phyloP scores from a whole-genome alignment of 2,113 vertebrate species.

The Hyperoodon ampullatus region DNA sequence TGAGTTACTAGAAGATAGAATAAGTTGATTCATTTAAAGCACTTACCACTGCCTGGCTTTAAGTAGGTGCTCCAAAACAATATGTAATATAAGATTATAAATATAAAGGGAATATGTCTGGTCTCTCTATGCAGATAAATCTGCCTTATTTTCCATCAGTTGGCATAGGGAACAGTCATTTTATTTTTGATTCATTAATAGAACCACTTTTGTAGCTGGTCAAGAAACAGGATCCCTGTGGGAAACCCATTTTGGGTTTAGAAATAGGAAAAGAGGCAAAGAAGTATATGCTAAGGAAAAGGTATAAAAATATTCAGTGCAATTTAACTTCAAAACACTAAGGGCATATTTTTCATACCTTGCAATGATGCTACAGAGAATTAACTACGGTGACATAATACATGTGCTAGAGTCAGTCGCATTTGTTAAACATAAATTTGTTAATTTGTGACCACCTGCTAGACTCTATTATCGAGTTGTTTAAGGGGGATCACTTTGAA shows the following conservation, averaged over 20 bases:
- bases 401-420: background rate
- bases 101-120: background rate
- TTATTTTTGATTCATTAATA: background rate
- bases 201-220: background rate
- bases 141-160: background rate
- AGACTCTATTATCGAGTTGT: background rate
- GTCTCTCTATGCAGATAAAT: background rate
- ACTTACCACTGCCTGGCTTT: background rate
- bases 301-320: constrained; percentile 1
- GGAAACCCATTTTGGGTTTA: background rate
- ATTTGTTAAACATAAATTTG: background rate
- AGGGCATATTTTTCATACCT: background rate
- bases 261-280: background rate
- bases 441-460: background rate
- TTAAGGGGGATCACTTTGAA: background rate
- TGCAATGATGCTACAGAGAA: background rate
- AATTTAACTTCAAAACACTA: background rate
- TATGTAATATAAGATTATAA: background rate
- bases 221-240: background rate
- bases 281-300: background rate
- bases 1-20: background rate
- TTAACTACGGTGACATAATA: background rate
- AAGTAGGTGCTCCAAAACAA: background rate
- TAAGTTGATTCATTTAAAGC: background rate
- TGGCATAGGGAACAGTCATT: background rate